phyloP scores from a whole-genome alignment of 2,888 invertebrate genomes.

The Drosophila silvestris region DNA sequence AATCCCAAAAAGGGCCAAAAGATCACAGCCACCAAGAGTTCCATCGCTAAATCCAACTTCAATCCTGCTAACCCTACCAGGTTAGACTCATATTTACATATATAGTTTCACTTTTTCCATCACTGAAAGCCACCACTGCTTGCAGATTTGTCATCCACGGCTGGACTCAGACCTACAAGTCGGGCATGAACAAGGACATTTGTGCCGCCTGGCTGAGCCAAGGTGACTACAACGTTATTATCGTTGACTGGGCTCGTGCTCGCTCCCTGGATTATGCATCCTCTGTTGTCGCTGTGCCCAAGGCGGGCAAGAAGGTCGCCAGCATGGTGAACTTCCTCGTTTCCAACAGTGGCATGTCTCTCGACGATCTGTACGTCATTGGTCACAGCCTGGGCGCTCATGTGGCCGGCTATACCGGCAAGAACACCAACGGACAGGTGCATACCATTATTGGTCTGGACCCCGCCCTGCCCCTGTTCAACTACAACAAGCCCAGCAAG shows the following conservation, averaged over 20 bases:
- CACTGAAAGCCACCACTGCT: background rate
- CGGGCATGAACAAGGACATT: constrained; percentile 78
- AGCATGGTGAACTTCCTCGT: constrained; percentile 83
- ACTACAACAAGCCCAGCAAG: constrained; percentile 66
- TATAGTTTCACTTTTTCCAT: no score
- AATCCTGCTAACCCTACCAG: constrained; percentile 62
- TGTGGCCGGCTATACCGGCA: constrained; percentile 88
- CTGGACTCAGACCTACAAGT: constrained; percentile 87
- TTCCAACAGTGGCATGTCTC: constrained; percentile 85
- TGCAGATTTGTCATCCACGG: constrained; percentile 86
- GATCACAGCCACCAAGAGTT: constrained; percentile 53
- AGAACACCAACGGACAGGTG: constrained; percentile 86
- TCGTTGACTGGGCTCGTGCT: constrained; percentile 88
- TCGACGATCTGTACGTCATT: constrained; percentile 86
- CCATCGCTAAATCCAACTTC: constrained; percentile 62
- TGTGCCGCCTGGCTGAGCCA: constrained; percentile 86
- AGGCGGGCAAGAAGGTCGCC: constrained; percentile 78
- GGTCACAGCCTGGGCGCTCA: constrained; percentile 88
- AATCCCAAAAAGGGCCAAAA: constrained; percentile 66
- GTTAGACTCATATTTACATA: constrained; percentile 15
- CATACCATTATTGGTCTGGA: constrained; percentile 87
- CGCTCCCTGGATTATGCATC: constrained; percentile 87
- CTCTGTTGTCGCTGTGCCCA: constrained; percentile 85
- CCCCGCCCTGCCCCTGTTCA: constrained; percentile 83
- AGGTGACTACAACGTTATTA: constrained; percentile 87